Base-by-base conservation (phyloP, 2,797 vertebrate species). In the Falco novaeseelandiae region DNA sequence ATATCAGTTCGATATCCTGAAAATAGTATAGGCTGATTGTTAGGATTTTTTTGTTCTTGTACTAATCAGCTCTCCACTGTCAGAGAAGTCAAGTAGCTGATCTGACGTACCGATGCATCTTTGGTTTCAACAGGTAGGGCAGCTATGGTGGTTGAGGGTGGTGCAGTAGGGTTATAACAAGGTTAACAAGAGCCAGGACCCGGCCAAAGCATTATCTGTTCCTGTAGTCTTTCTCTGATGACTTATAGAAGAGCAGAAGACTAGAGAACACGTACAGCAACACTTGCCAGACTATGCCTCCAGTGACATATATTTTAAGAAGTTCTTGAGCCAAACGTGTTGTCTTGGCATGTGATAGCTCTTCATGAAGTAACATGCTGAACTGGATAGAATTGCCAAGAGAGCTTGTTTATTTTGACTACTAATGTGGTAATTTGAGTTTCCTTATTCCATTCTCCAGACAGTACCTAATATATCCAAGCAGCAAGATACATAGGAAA, bases 361-460 rank as follows among this genome's bases (percentile, higher is more conserved):
- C 72, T 59, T 52, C 65, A 38, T 74, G 80, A 74, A 57, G 46
- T 74, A 83, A 26, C n/a, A n/a, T 71, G 70, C n/a, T 86, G 82
- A 91, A 83, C 46, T 92, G 69, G 36, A 57, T 65, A 44, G 51
- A 83, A 78, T 90, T 46, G 65, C 40, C 76, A 86, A 57, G 69
- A 73, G 42, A 74, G 32, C 93, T 91, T 88, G 23, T 87, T 78
- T 74, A 74, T 92, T 87, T 76, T 83, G 55, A 48, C 58, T 90
- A 14, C 62, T 76, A 69, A 82, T 76, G 74, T 69, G 20, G 66
- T 89, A 92, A 89, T 91, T 51, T 90, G 69, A 87, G 30, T 91
- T 95, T 95, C 89, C 32, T 94, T 17, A 18, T 96, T 86, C 69
- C 25, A 36, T 78, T 91, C 48, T 51, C 42, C 38, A 91, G 83